Evolutionary conservation across 2,797 vertebrate species (phyloP).

Genomic region (Hypotaenidia philippensis): DNA sequence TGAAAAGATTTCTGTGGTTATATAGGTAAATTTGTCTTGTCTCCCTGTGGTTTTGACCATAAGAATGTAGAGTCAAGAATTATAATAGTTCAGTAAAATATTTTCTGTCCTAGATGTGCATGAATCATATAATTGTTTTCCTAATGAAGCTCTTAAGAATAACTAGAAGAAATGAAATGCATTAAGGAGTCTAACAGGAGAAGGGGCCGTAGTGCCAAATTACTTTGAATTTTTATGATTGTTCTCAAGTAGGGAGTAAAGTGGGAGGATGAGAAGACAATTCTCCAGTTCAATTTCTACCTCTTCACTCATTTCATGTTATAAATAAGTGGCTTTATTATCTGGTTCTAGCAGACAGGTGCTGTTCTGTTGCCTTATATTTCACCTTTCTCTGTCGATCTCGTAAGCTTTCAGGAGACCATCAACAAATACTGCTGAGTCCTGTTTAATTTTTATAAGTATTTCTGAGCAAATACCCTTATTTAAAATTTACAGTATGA

Average conservation of each 20-base stretch:
- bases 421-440: not conserved
- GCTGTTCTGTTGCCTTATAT: not conserved
- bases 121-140: slow-evolving; percentile 53
- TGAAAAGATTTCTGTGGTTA: not conserved
- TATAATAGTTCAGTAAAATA: slow-evolving; percentile 15
- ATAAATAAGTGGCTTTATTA: not conserved
- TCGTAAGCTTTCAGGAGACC: not conserved
- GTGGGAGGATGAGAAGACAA: slow-evolving; percentile 43
- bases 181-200: slow-evolving; percentile 19
- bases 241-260: slow-evolving; percentile 40
- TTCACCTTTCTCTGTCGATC: not conserved
- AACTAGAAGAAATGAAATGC: slow-evolving; percentile 36
- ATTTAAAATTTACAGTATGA: not conserved
- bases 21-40: slow-evolving; percentile 18
- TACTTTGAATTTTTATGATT: slow-evolving; percentile 43
- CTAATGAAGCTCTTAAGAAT: slow-evolving; percentile 44
- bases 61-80: not conserved
- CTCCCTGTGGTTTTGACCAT: slow-evolving; percentile 47
- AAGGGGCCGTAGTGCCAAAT: not conserved
- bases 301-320: slow-evolving; percentile 20
- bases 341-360: not conserved
- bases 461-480: not conserved
- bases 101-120: slow-evolving; percentile 44
- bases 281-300: slow-evolving; percentile 40
- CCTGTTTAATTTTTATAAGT: not conserved